These are phyloP conservation scores for Clinocottus analis DNA, from an alignment of 2,113 vertebrate genomes.

Conservation along the genomic window DNA sequence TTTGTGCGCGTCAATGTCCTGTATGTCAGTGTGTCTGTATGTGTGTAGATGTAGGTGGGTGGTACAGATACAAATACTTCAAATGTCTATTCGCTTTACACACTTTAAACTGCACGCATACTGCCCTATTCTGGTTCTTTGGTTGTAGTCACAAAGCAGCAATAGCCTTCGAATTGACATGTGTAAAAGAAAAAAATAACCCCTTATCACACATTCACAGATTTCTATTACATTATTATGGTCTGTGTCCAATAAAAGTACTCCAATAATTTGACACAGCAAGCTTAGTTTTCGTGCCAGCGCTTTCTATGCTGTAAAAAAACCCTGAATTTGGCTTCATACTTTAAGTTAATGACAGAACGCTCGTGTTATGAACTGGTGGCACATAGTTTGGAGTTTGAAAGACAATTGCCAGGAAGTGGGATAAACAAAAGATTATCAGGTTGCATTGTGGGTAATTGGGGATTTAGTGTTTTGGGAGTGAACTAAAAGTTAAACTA, in stretches of 20 bases:
- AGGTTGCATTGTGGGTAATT: not conserved
- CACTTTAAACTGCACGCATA: conserved; percentile 39
- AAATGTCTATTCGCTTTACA: conserved; percentile 40
- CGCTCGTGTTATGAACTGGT: not conserved
- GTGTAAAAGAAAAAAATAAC: too few species aligned
- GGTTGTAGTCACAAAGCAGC: conserved; percentile 15
- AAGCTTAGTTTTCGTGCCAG: not conserved
- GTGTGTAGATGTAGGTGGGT: conserved; percentile 4
- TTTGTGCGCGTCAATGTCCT: not conserved
- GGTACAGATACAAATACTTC: not conserved
- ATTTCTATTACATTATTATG: too few species aligned
- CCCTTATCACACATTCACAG: too few species aligned
- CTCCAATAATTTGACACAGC: not conserved
- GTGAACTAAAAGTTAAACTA: not conserved
- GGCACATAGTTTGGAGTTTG: not conserved
- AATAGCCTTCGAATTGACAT: conserved; percentile 26
- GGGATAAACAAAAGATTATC: not conserved
- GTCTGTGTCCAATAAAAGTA: too few species aligned
- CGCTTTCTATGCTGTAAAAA: not conserved
- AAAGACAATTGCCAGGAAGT: not conserved
- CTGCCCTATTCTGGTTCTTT: not conserved
- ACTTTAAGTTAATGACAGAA: not conserved
- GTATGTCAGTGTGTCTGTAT: not conserved
- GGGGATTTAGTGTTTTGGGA: not conserved
- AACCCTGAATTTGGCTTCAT: not conserved